These are phyloP conservation scores for Artemia sp. DNA, from an alignment of 2,888 invertebrate species.

Conservation along the genomic window DNA sequence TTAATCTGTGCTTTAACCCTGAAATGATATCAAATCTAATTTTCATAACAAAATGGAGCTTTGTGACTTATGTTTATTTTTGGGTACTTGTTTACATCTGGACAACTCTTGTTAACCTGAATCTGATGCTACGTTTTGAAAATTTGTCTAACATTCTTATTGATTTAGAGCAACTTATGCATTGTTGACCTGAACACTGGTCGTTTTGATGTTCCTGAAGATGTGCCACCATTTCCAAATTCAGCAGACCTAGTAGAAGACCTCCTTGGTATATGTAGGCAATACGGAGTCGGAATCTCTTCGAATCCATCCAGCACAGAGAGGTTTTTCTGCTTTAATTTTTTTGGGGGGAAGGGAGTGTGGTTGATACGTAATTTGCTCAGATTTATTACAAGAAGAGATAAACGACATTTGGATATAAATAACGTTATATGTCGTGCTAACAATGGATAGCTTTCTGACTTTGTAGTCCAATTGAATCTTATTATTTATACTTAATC, in stretches of 20 bases:
- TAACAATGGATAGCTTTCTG: too few species aligned
- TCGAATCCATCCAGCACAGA: conserved; percentile 5
- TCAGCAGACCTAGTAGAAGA: conserved; percentile 69
- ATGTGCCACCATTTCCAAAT: conserved; percentile 81
- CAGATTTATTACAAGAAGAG: not conserved
- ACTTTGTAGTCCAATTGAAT: too few species aligned
- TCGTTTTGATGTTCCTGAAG: conserved; percentile 68
- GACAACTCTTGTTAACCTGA: too few species aligned
- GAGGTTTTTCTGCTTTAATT: not conserved
- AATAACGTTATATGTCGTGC: not conserved
- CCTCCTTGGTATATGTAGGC: conserved; percentile 40
- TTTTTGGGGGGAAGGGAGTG: not conserved
- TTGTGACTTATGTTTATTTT: too few species aligned
- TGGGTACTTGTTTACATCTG: too few species aligned
- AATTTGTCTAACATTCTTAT: too few species aligned
- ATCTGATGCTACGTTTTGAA: too few species aligned
- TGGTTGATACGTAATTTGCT: not conserved
- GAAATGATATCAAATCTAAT: too few species aligned
- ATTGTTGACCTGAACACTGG: conserved; percentile 89
- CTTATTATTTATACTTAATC: too few species aligned
- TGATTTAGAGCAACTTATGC: conserved; percentile 64
- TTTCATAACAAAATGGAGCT: too few species aligned
- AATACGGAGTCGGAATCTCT: not conserved
- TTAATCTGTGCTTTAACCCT: too few species aligned
- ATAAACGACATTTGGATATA: not conserved